These are phyloP conservation scores for Lapara coniferarum DNA, from an alignment of 2,888 invertebrate species.

Conservation along the genomic window DNA sequence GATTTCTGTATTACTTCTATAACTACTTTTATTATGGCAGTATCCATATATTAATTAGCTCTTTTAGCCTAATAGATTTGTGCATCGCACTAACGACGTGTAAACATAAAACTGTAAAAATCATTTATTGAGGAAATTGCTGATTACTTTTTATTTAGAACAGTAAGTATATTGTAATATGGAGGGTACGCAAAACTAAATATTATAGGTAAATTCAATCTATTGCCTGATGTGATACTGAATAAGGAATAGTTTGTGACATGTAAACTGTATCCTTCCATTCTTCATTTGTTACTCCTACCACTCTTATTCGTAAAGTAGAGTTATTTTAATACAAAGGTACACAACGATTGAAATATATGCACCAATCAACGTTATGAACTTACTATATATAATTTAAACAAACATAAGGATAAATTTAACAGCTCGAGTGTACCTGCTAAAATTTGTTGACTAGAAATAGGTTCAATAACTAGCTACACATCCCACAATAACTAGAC, in stretches of 20 bases:
- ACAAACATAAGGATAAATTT: not conserved
- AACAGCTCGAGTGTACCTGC: constrained; percentile 12
- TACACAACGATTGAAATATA: no score
- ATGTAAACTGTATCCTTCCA: no score
- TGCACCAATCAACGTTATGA: no score
- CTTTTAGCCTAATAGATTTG: not conserved
- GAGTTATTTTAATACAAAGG: no score
- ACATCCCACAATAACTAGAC: constrained; percentile 21
- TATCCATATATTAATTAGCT: not conserved
- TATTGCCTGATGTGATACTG: no score
- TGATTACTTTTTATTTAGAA: not conserved
- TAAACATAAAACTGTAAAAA: constrained; percentile 6
- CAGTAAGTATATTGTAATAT: not conserved
- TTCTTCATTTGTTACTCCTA: no score
- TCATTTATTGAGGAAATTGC: not conserved
- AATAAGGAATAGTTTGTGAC: no score
- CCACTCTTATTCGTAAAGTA: no score
- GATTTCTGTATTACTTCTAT: not conserved
- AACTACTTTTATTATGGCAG: not conserved
- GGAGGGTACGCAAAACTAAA: no score
- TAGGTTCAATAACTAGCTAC: constrained; percentile 10
- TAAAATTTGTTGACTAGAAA: constrained; percentile 22
- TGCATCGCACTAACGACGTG: not conserved
- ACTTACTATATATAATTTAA: not conserved
- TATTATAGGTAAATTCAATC: no score